Conservation (phyloP, 2,888 invertebrate genomes). For the Yponomeuta evonymella region DNA sequence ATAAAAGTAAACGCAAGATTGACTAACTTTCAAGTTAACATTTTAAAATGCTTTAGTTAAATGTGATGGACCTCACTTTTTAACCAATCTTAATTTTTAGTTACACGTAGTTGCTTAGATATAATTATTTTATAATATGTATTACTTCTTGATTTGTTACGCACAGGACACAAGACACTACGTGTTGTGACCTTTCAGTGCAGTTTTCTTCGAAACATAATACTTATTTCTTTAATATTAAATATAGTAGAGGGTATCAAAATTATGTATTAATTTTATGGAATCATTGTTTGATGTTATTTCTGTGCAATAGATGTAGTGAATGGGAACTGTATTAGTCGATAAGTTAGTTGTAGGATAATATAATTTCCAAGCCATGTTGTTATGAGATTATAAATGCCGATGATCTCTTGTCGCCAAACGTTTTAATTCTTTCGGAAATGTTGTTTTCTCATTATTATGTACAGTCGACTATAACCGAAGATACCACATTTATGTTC, state of each 20-base stretch:
- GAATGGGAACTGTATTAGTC: slow-evolving; percentile 27
- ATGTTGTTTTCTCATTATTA: slow-evolving; percentile 24
- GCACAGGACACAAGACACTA: not conserved
- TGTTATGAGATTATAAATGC: slow-evolving; percentile 53
- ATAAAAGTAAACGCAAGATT: not conserved
- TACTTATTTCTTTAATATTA: not conserved
- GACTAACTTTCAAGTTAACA: not conserved
- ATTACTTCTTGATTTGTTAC: not conserved
- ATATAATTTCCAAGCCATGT: slow-evolving; percentile 36
- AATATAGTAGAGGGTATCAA: not conserved
- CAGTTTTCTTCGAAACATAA: not conserved
- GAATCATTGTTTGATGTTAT: slow-evolving; percentile 32
- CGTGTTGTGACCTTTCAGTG: not conserved
- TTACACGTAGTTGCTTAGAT: not conserved
- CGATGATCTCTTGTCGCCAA: slow-evolving; percentile 56
- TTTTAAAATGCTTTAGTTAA: not conserved
- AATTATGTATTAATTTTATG: not conserved
- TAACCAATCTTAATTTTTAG: not conserved
- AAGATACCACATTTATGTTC: no score
- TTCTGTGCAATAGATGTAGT: slow-evolving; percentile 36
- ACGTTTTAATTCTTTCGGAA: slow-evolving; percentile 40
- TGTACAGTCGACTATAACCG: not conserved
- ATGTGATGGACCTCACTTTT: not conserved
- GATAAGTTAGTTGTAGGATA: slow-evolving; percentile 35
- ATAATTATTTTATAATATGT: not conserved